Base-by-base conservation (phyloP, 2,888 invertebrate species). In the Drosophila macrospina region DNA sequence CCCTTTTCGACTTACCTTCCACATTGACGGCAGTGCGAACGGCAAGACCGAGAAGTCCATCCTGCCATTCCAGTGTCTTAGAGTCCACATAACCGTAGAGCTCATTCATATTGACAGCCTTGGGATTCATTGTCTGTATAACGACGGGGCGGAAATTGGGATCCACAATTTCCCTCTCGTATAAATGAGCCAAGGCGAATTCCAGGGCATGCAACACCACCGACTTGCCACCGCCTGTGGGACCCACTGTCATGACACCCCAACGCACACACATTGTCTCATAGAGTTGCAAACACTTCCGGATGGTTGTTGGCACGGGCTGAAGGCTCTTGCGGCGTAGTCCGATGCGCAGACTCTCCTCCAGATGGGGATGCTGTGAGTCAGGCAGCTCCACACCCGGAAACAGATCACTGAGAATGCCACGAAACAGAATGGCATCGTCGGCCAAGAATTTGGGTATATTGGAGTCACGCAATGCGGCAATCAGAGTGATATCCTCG, bases 201-300 rank as follows among this genome's bases (percentile, higher is more conserved):
- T 94, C 95, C 47, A 98, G 91, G 0, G 95, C 94, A 95, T 97
- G 90, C 36, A 97, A 93, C 7, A 96, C 94, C 0, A 95, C 94
- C 0, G 96, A 95, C 91, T 98, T 98, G 4, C 97, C 98, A 2
- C 97, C 95, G 0, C 97, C 97, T 0, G 97, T 97, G 0, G 97
- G 97, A 0, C 98, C 98, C 0, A 98, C 97, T 69, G 97, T 92
- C 97, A 98, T 98, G 0, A 98, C 97, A 2, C 98, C 98, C 94
- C 98, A 97, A 15, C 98, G 94, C 3, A 98, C 97, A 74, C 96
- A 95, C 96, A 98, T 96, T 0, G 97, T 98, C 91, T 98, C 98
- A 89, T 97, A 96, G 8, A 98, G 92, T 90, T 98, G 97, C 70
- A 98, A 96, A 15, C 91, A 91, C 47, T 92, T 92, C 0, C 91